These are phyloP conservation scores for Rhinopithecus roxellana DNA, from an alignment of 2,113 vertebrate genomes.

Conservation along the genomic window DNA sequence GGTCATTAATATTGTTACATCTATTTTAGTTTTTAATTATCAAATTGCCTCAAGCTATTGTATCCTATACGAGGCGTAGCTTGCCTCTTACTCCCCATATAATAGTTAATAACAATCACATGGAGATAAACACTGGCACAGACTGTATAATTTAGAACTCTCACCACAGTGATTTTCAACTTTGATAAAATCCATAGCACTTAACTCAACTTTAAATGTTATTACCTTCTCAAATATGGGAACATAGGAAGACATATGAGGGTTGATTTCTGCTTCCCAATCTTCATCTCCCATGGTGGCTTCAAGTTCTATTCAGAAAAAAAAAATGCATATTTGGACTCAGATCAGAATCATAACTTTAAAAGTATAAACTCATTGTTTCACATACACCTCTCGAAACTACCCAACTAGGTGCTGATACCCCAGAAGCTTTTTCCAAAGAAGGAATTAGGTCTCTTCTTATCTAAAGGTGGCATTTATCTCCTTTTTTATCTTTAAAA, in stretches of 20 bases:
- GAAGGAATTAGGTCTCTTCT: not conserved
- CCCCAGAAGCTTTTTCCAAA: not conserved
- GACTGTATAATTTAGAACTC: not conserved
- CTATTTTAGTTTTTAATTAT: constrained; percentile 11
- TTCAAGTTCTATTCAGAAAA: constrained; percentile 28
- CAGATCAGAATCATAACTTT: not conserved
- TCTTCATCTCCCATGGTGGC: constrained; percentile 77
- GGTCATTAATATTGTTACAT: not conserved
- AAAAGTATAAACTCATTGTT: not conserved
- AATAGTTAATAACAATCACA: not conserved
- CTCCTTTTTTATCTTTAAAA: not conserved
- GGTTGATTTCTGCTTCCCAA: constrained; percentile 77
- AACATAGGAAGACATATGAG: not conserved
- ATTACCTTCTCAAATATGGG: constrained; percentile 71
- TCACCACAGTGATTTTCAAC: not conserved
- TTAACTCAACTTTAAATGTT: not conserved
- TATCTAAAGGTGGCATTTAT: not conserved
- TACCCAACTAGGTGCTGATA: not conserved
- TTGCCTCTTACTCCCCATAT: not conserved
- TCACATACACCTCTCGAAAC: not conserved
- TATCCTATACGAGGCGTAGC: not conserved
- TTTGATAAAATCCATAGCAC: not conserved
- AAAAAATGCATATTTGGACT: not conserved
- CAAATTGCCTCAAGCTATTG: not conserved
- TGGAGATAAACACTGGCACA: not conserved